Evolutionary conservation across 1,140 invertebrate species (phyloP), one percentile per base, ranked within the genome.

Genomic region (Geopemphigus sp.): DNA sequence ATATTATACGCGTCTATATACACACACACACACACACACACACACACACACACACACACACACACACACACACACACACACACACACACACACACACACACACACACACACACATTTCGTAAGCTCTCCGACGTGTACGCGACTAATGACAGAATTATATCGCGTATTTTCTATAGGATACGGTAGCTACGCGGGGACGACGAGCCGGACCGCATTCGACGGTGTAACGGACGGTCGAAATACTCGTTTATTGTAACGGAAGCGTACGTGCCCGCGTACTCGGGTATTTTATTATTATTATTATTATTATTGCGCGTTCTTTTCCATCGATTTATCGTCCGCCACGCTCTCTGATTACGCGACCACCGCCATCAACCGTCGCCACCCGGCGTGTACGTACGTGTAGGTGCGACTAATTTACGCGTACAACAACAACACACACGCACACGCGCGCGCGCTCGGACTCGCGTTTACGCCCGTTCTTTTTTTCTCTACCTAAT

Each of bases 281-380:
- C n/a, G n/a, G n/a, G n/a, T n/a, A n/a, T n/a, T n/a, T n/a, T n/a
- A n/a, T n/a, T n/a, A n/a, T n/a, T n/a, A n/a, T n/a, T n/a, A n/a
- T n/a, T n/a, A n/a, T n/a, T n/a, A n/a, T n/a, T n/a, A n/a, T n/a
- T n/a, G n/a, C n/a, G n/a, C n/a, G n/a, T n/a, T n/a, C n/a, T n/a
- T n/a, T n/a, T n/a, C n/a, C n/a, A 76, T 76, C 59, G 73, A 76
- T 76, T 76, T 76, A 61, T 76, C 32, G 53, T 54, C 32, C 32
- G 26, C 54, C 32, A 59, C 56, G 73, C 56, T 59, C 73, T 59
- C 54, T 45, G 56, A 76, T 76, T 76, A 73, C 53, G 73, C 56
- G 56, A 17, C n/a, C 26, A 24, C 39, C n/a, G n/a, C n/a, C n/a
- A n/a, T n/a, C n/a, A n/a, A n/a, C n/a, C n/a, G n/a, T n/a, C n/a